phyloP scores from a whole-genome alignment of 2,888 invertebrate genomes.

The Sarcophaga variegata region DNA sequence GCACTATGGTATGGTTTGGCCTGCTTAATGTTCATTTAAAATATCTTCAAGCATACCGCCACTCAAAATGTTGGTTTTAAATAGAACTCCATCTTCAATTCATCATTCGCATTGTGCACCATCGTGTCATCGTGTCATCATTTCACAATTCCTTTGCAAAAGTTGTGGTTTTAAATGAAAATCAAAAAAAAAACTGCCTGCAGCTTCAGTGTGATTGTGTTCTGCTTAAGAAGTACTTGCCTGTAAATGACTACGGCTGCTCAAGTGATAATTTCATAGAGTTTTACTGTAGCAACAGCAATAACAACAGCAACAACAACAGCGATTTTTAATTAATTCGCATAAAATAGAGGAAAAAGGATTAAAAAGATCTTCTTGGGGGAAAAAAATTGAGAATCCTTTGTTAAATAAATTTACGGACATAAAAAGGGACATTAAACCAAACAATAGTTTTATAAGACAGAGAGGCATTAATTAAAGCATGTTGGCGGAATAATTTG shows the following conservation, averaged over 20 bases:
- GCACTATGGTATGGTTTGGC: conserved; percentile 34
- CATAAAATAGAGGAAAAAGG: conserved; percentile 25
- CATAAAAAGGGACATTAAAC: not conserved
- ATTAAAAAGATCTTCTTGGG: not conserved
- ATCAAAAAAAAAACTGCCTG: conserved; percentile 61
- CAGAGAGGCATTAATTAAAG: too few species aligned
- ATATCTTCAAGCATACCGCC: too few species aligned
- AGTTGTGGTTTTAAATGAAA: conserved; percentile 65
- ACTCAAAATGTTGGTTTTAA: not conserved
- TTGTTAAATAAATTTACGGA: too few species aligned
- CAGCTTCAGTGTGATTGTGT: conserved; percentile 45
- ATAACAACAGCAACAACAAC: conserved; percentile 29
- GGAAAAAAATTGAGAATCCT: not conserved
- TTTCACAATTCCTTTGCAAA: conserved; percentile 24
- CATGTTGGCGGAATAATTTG: too few species aligned
- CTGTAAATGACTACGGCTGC: conserved; percentile 51
- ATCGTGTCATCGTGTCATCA: conserved; percentile 30
- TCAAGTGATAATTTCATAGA: conserved; percentile 29
- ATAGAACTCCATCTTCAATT: conserved; percentile 18
- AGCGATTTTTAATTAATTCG: conserved; percentile 58
- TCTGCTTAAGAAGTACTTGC: conserved; percentile 53
- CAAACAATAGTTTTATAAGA: not conserved
- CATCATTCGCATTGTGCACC: conserved; percentile 18
- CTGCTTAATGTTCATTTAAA: too few species aligned
- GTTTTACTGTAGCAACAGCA: conserved; percentile 1